phyloP scores from a whole-genome alignment of 2,113 vertebrate genomes.

The Garra rufa region DNA sequence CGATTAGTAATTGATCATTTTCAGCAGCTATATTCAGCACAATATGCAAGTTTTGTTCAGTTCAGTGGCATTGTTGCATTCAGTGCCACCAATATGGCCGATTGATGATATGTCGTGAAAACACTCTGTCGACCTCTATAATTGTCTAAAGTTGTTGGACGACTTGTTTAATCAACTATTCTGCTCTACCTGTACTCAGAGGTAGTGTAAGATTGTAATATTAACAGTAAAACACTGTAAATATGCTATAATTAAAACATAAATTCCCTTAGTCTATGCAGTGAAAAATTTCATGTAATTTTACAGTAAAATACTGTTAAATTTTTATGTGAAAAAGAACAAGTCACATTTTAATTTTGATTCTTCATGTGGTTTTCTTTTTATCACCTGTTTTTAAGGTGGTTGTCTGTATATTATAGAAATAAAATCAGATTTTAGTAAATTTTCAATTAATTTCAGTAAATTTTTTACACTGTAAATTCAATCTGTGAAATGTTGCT shows the following conservation, averaged over 20 bases:
- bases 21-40: no score
- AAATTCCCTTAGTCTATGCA: not conserved
- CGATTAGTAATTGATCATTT: no score
- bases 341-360: not conserved
- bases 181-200: not conserved
- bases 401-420: not conserved
- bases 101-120: no score
- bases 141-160: no score
- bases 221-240: not conserved
- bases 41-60: no score
- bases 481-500: not conserved
- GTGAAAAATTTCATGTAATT: not conserved
- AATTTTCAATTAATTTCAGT: not conserved
- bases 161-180: not conserved
- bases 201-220: not conserved
- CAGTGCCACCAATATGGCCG: no score
- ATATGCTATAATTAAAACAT: no score
- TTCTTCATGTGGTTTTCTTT: not conserved
- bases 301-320: not conserved
- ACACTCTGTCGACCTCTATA: no score
- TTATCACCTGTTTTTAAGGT: not conserved
- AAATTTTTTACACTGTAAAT: not conserved
- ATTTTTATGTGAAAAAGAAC: not conserved
- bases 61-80: no score
- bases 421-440: not conserved